Evolutionary conservation across 2,888 invertebrate genomes (phyloP).

Genomic region (Hirtodrosophila cameraria): DNA sequence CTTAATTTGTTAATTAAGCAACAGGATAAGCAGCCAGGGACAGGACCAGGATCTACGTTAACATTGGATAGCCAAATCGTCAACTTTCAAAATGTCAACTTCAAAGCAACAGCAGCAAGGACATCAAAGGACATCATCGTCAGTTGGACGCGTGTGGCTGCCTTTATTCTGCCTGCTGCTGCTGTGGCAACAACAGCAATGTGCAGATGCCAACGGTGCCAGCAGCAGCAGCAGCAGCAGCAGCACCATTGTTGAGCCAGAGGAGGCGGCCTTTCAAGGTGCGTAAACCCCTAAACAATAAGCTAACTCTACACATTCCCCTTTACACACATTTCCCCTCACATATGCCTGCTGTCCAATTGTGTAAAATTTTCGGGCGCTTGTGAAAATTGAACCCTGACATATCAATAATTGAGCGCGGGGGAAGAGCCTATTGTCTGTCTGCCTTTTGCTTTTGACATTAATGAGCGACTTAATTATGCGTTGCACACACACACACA

Average conservation of each 20-base stretch:
- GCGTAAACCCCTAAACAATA: conserved; percentile 45
- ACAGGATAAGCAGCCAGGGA: conserved; percentile 2
- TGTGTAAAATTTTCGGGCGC: conserved; percentile 38
- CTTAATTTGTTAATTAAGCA: conserved; percentile 14
- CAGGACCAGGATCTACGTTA: neutral
- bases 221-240: conserved; percentile 67
- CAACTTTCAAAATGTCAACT: conserved; percentile 50
- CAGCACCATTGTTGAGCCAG: conserved; percentile 81
- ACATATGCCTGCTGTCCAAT: conserved; percentile 32
- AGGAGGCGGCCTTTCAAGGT: conserved; percentile 88
- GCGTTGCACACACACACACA: conserved; percentile 38
- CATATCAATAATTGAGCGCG: conserved; percentile 57
- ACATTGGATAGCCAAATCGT: conserved; percentile 7
- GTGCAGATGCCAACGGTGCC: no score
- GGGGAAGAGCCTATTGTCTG: neutral
- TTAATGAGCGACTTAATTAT: conserved; percentile 77
- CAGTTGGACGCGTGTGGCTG: conserved; percentile 55
- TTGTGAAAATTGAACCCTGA: conserved; percentile 35
- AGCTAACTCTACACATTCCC: neutral
- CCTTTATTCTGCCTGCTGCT: conserved; percentile 81
- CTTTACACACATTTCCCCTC: neutral
- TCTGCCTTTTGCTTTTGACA: conserved; percentile 58
- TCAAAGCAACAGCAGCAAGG: conserved; percentile 61
- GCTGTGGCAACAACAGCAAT: conserved; percentile 36
- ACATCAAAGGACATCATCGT: conserved; percentile 59